phyloP scores from a whole-genome alignment of 2,888 invertebrate species.

The Amphipyra tragopoginis region DNA sequence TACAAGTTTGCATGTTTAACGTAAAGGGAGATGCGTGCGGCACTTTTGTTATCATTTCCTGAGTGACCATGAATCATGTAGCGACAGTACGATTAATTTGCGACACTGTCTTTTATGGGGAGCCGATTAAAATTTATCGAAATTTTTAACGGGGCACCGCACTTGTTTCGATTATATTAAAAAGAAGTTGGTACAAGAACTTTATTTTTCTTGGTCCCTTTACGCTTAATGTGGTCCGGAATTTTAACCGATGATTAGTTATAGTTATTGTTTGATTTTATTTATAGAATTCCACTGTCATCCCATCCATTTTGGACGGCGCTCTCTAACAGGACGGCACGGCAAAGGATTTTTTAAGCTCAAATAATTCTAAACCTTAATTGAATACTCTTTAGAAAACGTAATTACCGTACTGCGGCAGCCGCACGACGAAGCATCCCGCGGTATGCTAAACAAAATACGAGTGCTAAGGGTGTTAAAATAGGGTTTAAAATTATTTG shows the following conservation, averaged over 20 bases:
- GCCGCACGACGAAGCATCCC: too few species aligned
- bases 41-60: conserved; percentile 84
- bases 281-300: conserved; percentile 33
- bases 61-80: conserved; percentile 68
- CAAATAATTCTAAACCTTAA: too few species aligned
- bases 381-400: too few species aligned
- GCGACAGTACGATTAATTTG: conserved; percentile 34
- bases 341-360: too few species aligned
- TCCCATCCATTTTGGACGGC: conserved; percentile 7
- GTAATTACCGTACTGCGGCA: too few species aligned
- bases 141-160: not conserved
- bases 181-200: too few species aligned
- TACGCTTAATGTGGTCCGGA: not conserved
- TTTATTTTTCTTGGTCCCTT: too few species aligned
- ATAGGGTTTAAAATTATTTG: too few species aligned
- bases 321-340: too few species aligned
- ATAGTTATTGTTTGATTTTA: conserved; percentile 3
- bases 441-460: too few species aligned
- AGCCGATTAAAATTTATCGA: not conserved
- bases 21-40: conserved; percentile 61
- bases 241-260: conserved; percentile 2
- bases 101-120: conserved; percentile 1
- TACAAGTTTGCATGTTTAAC: conserved; percentile 67
- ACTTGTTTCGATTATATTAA: not conserved
- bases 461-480: too few species aligned